Conservation (phyloP, 2,888 invertebrate genomes). For the Leistus spinibarbis region DNA sequence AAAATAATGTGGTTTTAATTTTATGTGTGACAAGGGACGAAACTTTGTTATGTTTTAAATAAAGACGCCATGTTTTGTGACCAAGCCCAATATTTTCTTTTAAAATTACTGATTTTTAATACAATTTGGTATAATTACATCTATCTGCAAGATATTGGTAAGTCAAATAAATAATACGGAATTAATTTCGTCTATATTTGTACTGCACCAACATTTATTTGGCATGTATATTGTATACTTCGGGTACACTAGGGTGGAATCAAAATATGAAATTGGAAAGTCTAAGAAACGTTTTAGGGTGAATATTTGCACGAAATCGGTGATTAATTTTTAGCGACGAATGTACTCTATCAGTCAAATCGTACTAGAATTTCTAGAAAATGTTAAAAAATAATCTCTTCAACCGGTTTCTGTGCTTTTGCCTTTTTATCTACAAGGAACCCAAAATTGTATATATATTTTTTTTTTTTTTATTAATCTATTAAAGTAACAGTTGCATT, state of each 20-base stretch:
- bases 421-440: too few species aligned
- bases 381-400: too few species aligned
- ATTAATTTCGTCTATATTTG: too few species aligned
- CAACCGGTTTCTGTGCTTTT: too few species aligned
- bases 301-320: too few species aligned
- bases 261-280: constrained; percentile 38
- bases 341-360: too few species aligned
- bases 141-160: constrained; percentile 52
- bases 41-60: constrained; percentile 32
- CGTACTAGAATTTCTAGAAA: too few species aligned
- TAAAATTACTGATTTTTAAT: constrained; percentile 50
- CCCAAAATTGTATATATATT: too few species aligned
- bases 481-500: too few species aligned
- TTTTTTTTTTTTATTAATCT: too few species aligned
- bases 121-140: constrained; percentile 47
- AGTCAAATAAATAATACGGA: constrained; percentile 41
- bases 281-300: too few species aligned
- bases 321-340: too few species aligned
- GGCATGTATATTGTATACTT: constrained; percentile 33
- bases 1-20: not conserved
- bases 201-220: constrained; percentile 9
- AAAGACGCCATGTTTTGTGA: constrained; percentile 55
- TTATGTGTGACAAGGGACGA: constrained; percentile 6
- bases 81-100: constrained; percentile 56
- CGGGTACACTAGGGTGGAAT: constrained; percentile 41